Evolutionary conservation across 2,888 invertebrate species (phyloP), one percentile per base, ranked within the genome.

Genomic region (Boloria euphrosyne): DNA sequence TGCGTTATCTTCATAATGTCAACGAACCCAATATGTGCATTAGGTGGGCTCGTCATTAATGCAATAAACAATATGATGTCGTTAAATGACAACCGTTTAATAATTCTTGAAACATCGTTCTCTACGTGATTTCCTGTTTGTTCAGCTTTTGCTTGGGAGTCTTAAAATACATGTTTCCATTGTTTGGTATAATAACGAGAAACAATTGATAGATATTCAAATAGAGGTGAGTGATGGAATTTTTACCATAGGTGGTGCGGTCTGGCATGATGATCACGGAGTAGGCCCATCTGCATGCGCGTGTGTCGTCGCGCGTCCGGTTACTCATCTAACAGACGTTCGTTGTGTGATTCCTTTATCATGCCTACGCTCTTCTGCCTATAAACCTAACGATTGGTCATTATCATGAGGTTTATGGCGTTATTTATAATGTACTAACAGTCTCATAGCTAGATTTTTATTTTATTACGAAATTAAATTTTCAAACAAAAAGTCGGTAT

Each of bases 221-320:
- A 89, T 89, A 85, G 87, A 89, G 71, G 70, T 73, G 73, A 74
- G 85, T 85, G 85, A 88, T 86, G 90, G 90, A 83, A 90, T 90
- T 90, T 87, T 89, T 89, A 86, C 90, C 90, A 86, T 87, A 88
- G 82, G 77, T 75, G 86, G 83, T 73, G 76, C 76, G 83, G 82
- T 88, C 89, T 86, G 81, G 90, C 83, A 90, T 90, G 84, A 87
- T 88, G 85, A 90, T 86, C 88, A 86, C 84, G 85, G 72, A 74
- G 70, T 57, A 58, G 78, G 74, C 78, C 78, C 80, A 83, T 90
- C 90, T 89, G 86, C 86, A 89, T 90, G 90, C 91, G 88, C 80
- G 77, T 75, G 75, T 83, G 80, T 80, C 76, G 77, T 78, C 75
- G 74, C 78, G 88, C 90, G 89, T 91, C 91, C 91, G 91, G 90